Conservation (phyloP, 1,140 invertebrate genomes). For the Drosophila pallidifrons region DNA sequence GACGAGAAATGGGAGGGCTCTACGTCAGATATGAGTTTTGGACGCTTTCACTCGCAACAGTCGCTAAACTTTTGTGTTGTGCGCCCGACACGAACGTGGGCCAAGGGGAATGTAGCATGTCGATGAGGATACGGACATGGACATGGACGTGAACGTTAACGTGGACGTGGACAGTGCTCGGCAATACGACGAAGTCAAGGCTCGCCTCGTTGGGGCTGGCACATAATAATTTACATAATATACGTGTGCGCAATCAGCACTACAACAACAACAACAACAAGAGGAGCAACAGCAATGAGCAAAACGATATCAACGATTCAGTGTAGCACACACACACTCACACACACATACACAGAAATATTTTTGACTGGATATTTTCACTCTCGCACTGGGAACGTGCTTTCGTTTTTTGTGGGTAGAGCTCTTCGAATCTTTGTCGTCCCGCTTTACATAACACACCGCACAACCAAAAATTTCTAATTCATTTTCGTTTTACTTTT, state of each 20-base stretch:
- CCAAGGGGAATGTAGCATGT: neutral
- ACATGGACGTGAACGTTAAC: neutral
- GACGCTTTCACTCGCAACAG: slow-evolving; percentile 44
- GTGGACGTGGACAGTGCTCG: slow-evolving; percentile 46
- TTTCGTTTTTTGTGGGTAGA: slow-evolving; percentile 26
- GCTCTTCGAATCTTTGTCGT: slow-evolving; percentile 14
- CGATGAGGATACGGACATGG: neutral
- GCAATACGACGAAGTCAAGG: slow-evolving; percentile 49
- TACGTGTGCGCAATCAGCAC: slow-evolving; percentile 73
- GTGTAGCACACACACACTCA: slow-evolving; percentile 24
- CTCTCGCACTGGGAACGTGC: slow-evolving; percentile 67
- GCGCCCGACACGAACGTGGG: slow-evolving; percentile 28
- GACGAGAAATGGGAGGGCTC: neutral
- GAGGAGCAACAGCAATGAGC: slow-evolving; percentile 8
- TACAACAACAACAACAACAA: slow-evolving; percentile 52
- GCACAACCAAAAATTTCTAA: slow-evolving; percentile 72
- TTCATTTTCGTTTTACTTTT: slow-evolving; percentile 78
- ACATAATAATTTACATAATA: slow-evolving; percentile 83
- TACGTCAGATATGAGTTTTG: neutral
- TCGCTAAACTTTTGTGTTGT: slow-evolving; percentile 42
- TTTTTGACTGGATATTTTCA: slow-evolving; percentile 69
- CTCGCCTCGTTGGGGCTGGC: slow-evolving; percentile 55
- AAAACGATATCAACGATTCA: slow-evolving; percentile 30
- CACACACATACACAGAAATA: too few species aligned
- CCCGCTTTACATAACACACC: slow-evolving; percentile 45